Evolutionary conservation across 2,888 invertebrate species (phyloP).

Genomic region (Hirudinaria manillensis): DNA sequence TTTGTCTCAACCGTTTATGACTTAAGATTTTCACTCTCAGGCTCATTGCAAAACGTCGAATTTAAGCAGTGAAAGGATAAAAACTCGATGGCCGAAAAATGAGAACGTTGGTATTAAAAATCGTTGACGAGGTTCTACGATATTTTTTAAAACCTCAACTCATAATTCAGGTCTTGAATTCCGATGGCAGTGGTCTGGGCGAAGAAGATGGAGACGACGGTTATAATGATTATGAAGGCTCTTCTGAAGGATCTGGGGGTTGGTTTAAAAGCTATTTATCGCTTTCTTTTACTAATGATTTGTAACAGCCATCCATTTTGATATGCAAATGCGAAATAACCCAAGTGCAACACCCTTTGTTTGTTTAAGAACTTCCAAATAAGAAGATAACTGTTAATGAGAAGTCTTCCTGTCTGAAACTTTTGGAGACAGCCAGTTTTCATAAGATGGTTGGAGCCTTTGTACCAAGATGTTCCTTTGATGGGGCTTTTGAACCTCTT

Average conservation of each 20-base stretch:
- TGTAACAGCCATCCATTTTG: too few relatives aligned
- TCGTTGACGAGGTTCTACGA: too few relatives aligned
- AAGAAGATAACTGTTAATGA: not conserved
- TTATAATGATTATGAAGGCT: constrained; percentile 21
- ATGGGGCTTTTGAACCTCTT: constrained; percentile 28
- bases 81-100: too few relatives aligned
- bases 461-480: constrained; percentile 28
- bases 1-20: too few relatives aligned
- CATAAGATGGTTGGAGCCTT: constrained; percentile 19
- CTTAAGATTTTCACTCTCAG: too few relatives aligned
- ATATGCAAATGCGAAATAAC: too few relatives aligned
- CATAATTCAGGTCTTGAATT: not conserved
- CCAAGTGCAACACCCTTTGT: not conserved
- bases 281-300: not conserved
- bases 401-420: constrained; percentile 12
- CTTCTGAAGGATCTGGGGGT: constrained; percentile 23
- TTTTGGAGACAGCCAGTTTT: constrained; percentile 14
- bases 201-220: not conserved
- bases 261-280: not conserved
- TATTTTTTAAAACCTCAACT: too few relatives aligned
- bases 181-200: constrained; percentile 1
- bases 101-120: too few relatives aligned
- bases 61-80: too few relatives aligned
- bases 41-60: too few relatives aligned
- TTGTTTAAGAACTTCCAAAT: not conserved